Evolutionary conservation across 2,113 vertebrate species (phyloP), one percentile per base, ranked within the genome.

Genomic region (Sebastes schlegelii): DNA sequence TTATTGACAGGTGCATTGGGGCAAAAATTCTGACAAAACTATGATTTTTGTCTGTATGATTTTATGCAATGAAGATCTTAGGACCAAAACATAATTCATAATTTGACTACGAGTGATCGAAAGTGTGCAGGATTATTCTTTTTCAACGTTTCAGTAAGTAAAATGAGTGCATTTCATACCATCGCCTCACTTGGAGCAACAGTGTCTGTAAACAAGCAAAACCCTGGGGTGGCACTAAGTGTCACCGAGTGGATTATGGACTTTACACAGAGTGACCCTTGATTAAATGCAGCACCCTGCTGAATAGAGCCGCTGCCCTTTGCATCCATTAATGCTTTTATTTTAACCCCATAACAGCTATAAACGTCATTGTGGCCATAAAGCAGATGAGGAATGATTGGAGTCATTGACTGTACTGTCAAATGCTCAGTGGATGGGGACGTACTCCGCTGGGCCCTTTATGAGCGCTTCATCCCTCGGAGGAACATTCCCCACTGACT

Each of bases 331-430:
- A 86, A 90, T 88, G 85, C 83, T 86, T 90, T 87, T 89, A 90
- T 89, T 89, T 93, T 86, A 93, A 90, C 87, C 92, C 92, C 90
- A 81, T 82, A 93, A 90, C 92, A 86, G 84, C 91, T 46, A 91
- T 95, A 95, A 95, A 95, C 46, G 92, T 94, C 89, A 3, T 57
- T 48, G 75, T 46, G 79, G 82, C 83, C 74, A 90, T 93, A 94
- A 95, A 95, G 88, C 87, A 65, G 89, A 94, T 90, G 93, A 94
- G 90, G 85, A 92, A 95, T 88, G 90, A 95, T 93, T 89, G 88
- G 74, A 91, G 85, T 83, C 90, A 92, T 91, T 92, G 93, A 93
- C 89, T 94, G 91, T 93, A 89, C 90, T 88, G 86, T 91, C 90
- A 88, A 77, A 91, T 72, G 70, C 80, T 84, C 79, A 63, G 85